These are phyloP conservation scores for Arenaria interpres DNA, from an alignment of 2,113 vertebrate genomes.

Conservation along the genomic window DNA sequence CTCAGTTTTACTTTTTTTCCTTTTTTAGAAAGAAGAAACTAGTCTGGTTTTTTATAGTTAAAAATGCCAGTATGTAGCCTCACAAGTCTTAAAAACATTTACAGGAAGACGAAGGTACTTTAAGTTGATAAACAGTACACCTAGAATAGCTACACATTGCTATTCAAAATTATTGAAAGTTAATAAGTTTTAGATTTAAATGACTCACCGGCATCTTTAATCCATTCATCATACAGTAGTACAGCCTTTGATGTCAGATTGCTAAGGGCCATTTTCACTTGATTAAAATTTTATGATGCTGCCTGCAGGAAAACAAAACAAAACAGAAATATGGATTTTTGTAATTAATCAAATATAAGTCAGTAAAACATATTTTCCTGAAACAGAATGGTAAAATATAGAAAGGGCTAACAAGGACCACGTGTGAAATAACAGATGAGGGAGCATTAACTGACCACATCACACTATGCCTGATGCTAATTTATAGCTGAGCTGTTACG, in stretches of 20 bases:
- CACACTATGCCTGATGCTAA: neutral
- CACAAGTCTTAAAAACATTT: neutral
- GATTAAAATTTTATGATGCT: constrained; percentile 37
- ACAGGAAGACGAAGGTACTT: neutral
- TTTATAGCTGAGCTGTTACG: neutral
- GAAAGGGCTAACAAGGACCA: neutral
- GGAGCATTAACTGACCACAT: neutral
- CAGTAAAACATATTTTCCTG: neutral
- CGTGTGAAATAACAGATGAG: neutral
- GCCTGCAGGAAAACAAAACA: constrained; percentile 39
- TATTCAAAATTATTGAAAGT: neutral
- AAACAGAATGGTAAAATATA: constrained; percentile 31
- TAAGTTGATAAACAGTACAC: neutral
- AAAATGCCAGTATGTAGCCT: neutral
- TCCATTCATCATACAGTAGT: constrained; percentile 86
- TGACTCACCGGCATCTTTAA: constrained; percentile 90
- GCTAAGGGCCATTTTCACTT: constrained; percentile 83
- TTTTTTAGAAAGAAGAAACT: neutral
- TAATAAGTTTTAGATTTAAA: neutral
- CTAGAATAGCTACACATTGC: neutral
- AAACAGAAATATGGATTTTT: neutral
- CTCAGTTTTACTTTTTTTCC: neutral
- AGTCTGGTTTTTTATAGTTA: neutral
- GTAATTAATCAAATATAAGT: constrained; percentile 44
- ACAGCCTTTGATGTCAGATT: constrained; percentile 84